Evolutionary conservation across 2,888 invertebrate genomes (phyloP), one percentile per base, ranked within the genome.

Genomic region (Microplitis manilae): DNA sequence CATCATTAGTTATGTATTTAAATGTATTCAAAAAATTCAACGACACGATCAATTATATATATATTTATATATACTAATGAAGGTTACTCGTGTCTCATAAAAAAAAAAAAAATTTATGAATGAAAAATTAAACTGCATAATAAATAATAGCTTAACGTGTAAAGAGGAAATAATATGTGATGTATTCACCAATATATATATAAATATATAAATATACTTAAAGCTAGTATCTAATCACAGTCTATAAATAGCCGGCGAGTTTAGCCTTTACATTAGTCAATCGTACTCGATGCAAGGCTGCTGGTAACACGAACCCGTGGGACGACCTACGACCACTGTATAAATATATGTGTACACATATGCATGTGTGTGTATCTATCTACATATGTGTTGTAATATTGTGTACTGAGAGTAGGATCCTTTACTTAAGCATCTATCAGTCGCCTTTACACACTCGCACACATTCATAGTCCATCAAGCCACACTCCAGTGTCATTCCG

Each of bases 181-280:
- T 61, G 73, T 50, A 81, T 78, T 73, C 5, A 62, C 39, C 60
- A 71, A 71, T 30, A 30, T 30, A 30, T 41, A 9, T 7, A 41
- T 50, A 50, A 50, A 50, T 8, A 50, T 50, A 50, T 7, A 50
- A 50, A 50, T 50, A 50, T 50, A 13, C 50, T 13, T 85, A 85
- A 84, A 81, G 82, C 82, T 82, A 82, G 83, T 85, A 84, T 86
- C 87, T 87, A 88, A 88, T 88, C 87, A 85, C 83, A 80, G 74
- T 73, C 86, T 88, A 88, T 88, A 88, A 88, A 89, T 89, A 89
- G 85, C 83, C 81, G 80, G 81, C 80, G 81, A 84, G 84, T 85
- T 84, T 83, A 83, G 84, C 84, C 82, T 81, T 83, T 50, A 50
- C 50, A 50, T 50, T 50, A 50, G 9, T 50, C 50, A 50, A 50